Percentiles rank a stretch among this genome's conserved stretches.
phyloP scores from a whole-genome alignment of 2,113 vertebrate genomes.

The Corapipo altera region DNA sequence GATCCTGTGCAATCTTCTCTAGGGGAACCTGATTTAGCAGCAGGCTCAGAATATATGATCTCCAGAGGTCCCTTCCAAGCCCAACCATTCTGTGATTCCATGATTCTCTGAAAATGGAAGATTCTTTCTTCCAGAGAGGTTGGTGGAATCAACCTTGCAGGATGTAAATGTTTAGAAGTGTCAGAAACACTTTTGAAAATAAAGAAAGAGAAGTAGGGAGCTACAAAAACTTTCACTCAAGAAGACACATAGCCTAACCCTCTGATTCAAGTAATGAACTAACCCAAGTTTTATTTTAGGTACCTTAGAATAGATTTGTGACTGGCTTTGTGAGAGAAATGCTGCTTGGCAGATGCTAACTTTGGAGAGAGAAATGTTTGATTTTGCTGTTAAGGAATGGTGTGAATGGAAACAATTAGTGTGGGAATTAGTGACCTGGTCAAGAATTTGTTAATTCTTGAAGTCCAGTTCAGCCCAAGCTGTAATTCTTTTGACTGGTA shows the following conservation, averaged over 20 bases:
- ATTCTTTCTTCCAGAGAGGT: background rate
- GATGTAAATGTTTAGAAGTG: background rate
- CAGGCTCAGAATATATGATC: background rate
- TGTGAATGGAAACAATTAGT: background rate
- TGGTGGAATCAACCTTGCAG: background rate
- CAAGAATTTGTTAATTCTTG: background rate
- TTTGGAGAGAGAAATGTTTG: background rate
- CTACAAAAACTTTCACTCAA: background rate
- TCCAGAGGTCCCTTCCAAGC: background rate
- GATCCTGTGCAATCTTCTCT: background rate
- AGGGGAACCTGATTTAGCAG: background rate
- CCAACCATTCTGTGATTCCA: background rate
- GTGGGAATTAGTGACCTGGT: background rate
- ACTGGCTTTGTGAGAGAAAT: background rate
- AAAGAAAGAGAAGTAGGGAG: background rate
- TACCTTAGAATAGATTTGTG: background rate
- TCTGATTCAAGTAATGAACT: background rate
- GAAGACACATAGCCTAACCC: background rate
- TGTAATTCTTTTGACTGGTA: background rate
- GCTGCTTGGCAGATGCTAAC: background rate
- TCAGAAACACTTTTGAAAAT: background rate
- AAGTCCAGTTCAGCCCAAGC: background rate
- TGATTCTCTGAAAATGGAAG: background rate
- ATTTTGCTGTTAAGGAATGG: background rate
- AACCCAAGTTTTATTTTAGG: background rate